Evolutionary conservation across 2,797 vertebrate genomes (phyloP).

Genomic region (Tiaroga cobitis): DNA sequence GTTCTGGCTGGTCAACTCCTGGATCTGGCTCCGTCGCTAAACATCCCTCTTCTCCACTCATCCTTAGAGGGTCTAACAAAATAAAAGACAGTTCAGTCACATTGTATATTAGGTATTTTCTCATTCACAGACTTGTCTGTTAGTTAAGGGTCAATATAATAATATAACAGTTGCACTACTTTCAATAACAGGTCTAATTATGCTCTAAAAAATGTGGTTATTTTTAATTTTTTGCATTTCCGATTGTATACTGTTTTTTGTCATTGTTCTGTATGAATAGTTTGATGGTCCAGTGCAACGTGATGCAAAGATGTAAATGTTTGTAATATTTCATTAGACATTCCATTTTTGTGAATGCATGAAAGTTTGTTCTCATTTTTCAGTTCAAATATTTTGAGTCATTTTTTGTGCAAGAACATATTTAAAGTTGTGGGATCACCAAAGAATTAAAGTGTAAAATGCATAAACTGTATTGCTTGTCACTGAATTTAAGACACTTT

Average conservation of each 20-base stretch:
- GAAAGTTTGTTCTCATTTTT: slow-evolving; percentile 8
- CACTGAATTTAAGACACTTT: background rate
- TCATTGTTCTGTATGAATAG: slow-evolving; percentile 22
- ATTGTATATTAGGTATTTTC: slow-evolving; percentile 1
- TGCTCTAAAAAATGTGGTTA: background rate
- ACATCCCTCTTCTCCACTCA: background rate
- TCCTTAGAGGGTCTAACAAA: background rate
- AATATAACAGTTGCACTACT: slow-evolving; percentile 4
- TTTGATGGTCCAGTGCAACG: background rate
- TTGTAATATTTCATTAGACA: background rate
- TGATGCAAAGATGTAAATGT: slow-evolving; percentile 5
- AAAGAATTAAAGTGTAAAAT: slow-evolving; percentile 17
- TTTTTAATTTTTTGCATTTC: slow-evolving; percentile 16
- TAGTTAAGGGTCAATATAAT: background rate
- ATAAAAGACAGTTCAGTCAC: background rate
- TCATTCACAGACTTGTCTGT: background rate
- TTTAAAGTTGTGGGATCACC: slow-evolving; percentile 8
- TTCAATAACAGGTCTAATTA: background rate
- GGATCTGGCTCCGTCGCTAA: slow-evolving; percentile 97
- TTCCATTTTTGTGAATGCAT: slow-evolving; percentile 19
- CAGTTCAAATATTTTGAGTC: background rate
- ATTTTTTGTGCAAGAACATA: slow-evolving; percentile 17
- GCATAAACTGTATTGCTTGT: background rate
- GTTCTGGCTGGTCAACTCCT: slow-evolving; percentile 96
- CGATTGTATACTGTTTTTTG: slow-evolving; percentile 27